phyloP scores from a whole-genome alignment of 2,888 invertebrate genomes.

The Lasioglossum villosulum region DNA sequence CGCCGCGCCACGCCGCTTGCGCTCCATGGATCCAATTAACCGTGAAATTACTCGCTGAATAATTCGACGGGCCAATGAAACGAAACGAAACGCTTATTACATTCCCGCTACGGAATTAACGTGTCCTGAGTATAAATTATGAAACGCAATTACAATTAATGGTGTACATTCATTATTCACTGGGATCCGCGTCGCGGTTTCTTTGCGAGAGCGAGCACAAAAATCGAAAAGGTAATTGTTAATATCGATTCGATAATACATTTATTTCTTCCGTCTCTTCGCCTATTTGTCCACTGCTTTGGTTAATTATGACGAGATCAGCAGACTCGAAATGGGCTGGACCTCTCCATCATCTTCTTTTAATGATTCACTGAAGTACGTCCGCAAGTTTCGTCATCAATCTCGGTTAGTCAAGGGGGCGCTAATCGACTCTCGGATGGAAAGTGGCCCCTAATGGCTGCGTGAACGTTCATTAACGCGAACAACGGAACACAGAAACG shows the following conservation, averaged over 20 bases:
- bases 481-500: background rate
- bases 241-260: background rate
- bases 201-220: background rate
- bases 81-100: conserved; percentile 58
- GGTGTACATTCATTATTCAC: conserved; percentile 38
- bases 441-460: conserved; percentile 1
- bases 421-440: background rate
- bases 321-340: background rate
- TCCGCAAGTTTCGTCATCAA: background rate
- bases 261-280: background rate
- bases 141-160: conserved; percentile 47
- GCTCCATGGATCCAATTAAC: conserved; percentile 44
- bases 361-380: background rate
- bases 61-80: conserved; percentile 27
- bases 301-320: background rate
- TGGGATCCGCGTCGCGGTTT: conserved; percentile 5
- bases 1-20: too few relatives aligned
- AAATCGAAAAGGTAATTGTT: background rate
- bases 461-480: conserved; percentile 7
- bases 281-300: too few relatives aligned
- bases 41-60: conserved; percentile 48
- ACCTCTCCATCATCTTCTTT: background rate
- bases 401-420: background rate
- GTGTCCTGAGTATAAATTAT: conserved; percentile 29
- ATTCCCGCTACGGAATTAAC: conserved; percentile 48